A percentile compares a stretch with the other conserved stretches of the same genome.
These are phyloP conservation scores for Pteropus rufus DNA, from an alignment of 2,797 vertebrate species.

Conservation along the genomic window DNA sequence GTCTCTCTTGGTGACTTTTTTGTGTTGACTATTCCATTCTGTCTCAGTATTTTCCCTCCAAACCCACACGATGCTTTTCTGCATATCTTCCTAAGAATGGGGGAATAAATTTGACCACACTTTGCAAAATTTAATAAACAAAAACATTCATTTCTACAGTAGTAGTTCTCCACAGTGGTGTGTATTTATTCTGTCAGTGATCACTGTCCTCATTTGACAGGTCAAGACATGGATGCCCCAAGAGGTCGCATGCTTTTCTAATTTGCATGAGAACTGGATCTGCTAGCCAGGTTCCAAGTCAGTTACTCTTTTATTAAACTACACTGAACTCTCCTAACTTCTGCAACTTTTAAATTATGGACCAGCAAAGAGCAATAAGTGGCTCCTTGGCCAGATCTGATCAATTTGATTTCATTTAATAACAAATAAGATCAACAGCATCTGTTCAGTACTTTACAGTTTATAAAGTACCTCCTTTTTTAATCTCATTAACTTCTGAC, in stretches of 20 bases:
- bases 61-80: not conserved
- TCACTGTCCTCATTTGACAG: not conserved
- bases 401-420: not conserved
- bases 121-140: not conserved
- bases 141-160: not conserved
- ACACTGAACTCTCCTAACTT: not conserved
- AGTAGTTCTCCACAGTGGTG: not conserved
- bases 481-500: not conserved
- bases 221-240: not conserved
- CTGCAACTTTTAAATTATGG: not conserved
- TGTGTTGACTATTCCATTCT: not conserved
- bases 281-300: not conserved
- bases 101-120: not conserved
- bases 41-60: not conserved
- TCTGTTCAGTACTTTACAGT: not conserved
- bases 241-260: not conserved
- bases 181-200: not conserved
- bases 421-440: not conserved
- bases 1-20: not conserved
- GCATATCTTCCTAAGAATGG: not conserved
- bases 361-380: not conserved
- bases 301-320: not conserved
- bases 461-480: not conserved
- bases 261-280: not conserved
- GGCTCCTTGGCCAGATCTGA: not conserved